Evolutionary conservation across 2,797 vertebrate species (phyloP), one percentile per base, ranked within the genome.

Genomic region (Leontopithecus rosalia): DNA sequence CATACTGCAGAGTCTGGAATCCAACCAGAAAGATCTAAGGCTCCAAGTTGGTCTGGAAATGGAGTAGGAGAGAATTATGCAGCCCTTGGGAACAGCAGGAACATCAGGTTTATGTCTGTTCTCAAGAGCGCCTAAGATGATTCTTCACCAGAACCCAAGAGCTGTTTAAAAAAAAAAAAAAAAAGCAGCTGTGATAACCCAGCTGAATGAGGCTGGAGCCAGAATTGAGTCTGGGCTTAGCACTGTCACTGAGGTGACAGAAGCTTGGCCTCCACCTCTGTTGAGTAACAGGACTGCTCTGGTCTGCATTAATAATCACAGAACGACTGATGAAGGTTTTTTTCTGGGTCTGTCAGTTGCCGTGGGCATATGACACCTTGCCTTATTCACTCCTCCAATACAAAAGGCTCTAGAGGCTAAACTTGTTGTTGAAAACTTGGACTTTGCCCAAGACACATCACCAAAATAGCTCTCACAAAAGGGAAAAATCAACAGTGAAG

Each of bases 401-500:
- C 57, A 5, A 1, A 43, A 57, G 48, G 19, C 50, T 73, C 73
- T n/a, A 2, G 58, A 13, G 41, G 36, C 41, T 55, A 80, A 48
- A 80, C 26, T 12, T 2, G 4, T n/a, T 52, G 82, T 28, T 64
- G 81, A 52, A 76, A 81, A 26, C 70, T 41, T 96, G 95, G 82
- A 22, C 41, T 36, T 43, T 22, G 6, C 73, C 77, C 93, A 91
- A 76, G 11, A 79, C 4, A 2, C 39, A 83, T 67, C 67, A 58
- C 89, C 46, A 80, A 96, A 95, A 93, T 83, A 97, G 67, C 83
- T 85, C 72, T 88, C 13, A 75, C 73, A 43, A 85, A 92, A 92
- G 72, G 72, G 64, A 80, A 96, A 92, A 67, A 55, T 75, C 90
- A 83, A 89, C 94, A 91, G 50, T 11, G 61, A 2, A 2, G 58